Conservation (phyloP, 2,888 invertebrate species). For the Melanchra persicariae region DNA sequence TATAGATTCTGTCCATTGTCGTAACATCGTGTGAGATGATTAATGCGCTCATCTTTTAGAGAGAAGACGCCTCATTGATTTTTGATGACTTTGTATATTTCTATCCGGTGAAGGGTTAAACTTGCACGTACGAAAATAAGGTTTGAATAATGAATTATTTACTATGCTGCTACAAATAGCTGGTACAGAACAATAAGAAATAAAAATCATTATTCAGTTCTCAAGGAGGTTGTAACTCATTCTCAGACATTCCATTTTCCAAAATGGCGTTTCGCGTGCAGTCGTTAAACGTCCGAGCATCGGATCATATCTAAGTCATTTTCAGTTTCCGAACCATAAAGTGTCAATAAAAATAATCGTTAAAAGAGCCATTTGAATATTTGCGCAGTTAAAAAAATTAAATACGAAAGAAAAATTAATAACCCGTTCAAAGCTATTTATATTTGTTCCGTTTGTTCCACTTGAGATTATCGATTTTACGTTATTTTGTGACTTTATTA, state of each 20-base stretch:
- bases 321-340: slow-evolving; percentile 89
- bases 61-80: slow-evolving; percentile 85
- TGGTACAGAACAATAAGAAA: slow-evolving; percentile 26
- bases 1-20: slow-evolving; percentile 72
- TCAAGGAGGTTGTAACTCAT: slow-evolving; percentile 50
- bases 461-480: slow-evolving; percentile 75
- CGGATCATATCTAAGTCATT: slow-evolving; percentile 85
- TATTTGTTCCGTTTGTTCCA: slow-evolving; percentile 73
- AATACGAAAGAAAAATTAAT: slow-evolving; percentile 82
- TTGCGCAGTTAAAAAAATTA: slow-evolving; percentile 82
- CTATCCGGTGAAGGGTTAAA: slow-evolving; percentile 59
- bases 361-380: slow-evolving; percentile 86
- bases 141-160: slow-evolving; percentile 24
- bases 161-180: slow-evolving; percentile 9
- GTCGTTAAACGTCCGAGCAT: slow-evolving; percentile 76
- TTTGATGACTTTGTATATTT: slow-evolving; percentile 70
- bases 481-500: slow-evolving; percentile 64
- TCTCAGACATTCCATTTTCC: slow-evolving; percentile 57
- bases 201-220: slow-evolving; percentile 34
- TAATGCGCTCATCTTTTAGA: slow-evolving; percentile 80
- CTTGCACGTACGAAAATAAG: slow-evolving; percentile 23
- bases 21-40: slow-evolving; percentile 84
- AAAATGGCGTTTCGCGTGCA: slow-evolving; percentile 70
- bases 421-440: slow-evolving; percentile 80
- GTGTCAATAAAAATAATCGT: slow-evolving; percentile 88